These are phyloP conservation scores for Masticophis lateralis DNA, from an alignment of 2,797 vertebrate species.

Conservation along the genomic window DNA sequence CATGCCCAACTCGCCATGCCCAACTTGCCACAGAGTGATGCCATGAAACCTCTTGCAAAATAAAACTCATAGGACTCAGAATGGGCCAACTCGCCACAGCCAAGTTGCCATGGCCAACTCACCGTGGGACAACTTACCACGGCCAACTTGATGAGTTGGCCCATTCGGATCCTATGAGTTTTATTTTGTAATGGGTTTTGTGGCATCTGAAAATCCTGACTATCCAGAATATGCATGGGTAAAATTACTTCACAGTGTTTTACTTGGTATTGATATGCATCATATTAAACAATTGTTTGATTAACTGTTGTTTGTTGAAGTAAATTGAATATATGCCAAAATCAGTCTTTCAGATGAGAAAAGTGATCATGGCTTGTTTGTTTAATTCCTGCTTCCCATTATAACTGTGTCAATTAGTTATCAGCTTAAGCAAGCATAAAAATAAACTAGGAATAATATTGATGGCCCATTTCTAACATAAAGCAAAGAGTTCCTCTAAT, in stretches of 20 bases:
- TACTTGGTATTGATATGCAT: background rate
- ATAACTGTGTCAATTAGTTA: background rate
- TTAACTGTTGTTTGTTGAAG: background rate
- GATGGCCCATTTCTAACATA: too few relatives aligned
- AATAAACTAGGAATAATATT: background rate
- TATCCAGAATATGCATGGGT: background rate
- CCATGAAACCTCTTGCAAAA: too few relatives aligned
- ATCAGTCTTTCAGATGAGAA: background rate
- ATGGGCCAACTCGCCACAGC: background rate
- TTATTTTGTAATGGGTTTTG: background rate
- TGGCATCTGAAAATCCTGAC: background rate
- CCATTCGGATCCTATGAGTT: background rate
- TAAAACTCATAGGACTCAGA: too few relatives aligned
- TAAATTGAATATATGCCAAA: background rate
- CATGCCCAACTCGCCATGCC: background rate
- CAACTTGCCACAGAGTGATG: background rate
- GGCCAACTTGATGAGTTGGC: background rate
- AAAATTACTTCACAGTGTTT: background rate
- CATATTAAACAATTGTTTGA: background rate
- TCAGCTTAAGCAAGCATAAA: background rate
- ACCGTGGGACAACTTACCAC: rapidly evolving
- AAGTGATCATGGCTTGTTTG: background rate
- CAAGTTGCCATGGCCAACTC: background rate
- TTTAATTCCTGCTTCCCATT: background rate
- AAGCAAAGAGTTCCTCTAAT: background rate